Conservation (phyloP, 2,797 vertebrate genomes). For the Pelochelys cantorii region DNA sequence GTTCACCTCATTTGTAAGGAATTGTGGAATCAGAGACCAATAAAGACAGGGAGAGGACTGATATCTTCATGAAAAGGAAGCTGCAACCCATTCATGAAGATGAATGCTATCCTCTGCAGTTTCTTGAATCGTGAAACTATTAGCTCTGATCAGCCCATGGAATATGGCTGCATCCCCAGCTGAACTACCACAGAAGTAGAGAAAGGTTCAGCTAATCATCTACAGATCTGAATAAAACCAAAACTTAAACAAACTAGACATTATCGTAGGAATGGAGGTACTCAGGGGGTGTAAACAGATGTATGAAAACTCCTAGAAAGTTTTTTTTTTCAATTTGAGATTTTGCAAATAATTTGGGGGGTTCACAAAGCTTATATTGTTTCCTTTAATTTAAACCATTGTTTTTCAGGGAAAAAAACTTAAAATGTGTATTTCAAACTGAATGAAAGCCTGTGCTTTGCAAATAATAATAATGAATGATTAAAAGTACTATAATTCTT, state of each 20-base stretch:
- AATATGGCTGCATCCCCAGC: neutral
- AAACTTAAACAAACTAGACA: neutral
- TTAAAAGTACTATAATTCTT: constrained; percentile 6
- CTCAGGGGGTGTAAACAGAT: neutral
- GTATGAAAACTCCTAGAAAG: neutral
- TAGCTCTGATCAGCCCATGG: neutral
- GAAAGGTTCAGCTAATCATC: neutral
- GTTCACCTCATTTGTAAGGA: neutral
- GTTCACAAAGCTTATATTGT: neutral
- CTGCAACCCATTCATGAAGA: neutral
- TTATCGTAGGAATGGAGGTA: neutral
- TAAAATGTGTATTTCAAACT: constrained; percentile 10
- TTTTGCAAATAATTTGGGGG: neutral
- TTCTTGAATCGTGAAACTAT: neutral
- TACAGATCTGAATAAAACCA: neutral
- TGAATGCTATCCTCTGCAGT: neutral
- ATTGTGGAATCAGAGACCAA: neutral
- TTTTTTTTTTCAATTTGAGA: neutral
- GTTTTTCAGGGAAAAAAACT: neutral
- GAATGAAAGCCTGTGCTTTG: neutral
- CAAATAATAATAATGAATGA: constrained; percentile 2
- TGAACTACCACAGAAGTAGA: neutral
- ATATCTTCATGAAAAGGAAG: neutral
- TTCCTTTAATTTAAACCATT: neutral
- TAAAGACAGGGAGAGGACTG: neutral